Evolutionary conservation across 2,113 vertebrate species (phyloP).

Genomic region (Varanus komodoensis): DNA sequence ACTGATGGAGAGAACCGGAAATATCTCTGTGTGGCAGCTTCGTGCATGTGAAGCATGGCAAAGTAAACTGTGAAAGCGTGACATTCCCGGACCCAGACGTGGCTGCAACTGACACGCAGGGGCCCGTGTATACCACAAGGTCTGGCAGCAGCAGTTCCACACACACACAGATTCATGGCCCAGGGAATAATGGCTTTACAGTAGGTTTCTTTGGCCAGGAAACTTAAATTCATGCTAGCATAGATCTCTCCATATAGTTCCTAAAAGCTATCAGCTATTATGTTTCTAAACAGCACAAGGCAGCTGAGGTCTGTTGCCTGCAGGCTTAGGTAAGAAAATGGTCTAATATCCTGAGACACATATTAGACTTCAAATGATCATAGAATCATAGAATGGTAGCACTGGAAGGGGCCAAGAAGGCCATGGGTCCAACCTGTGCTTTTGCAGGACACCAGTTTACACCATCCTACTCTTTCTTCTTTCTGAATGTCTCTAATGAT

Average conservation of each 20-base stretch:
- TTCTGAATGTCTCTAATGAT: too few species aligned
- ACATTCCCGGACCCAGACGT: neutral
- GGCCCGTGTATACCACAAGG: neutral
- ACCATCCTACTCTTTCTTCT: too few species aligned
- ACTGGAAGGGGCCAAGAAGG: too few species aligned
- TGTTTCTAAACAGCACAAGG: neutral
- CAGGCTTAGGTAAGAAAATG: conserved; percentile 4
- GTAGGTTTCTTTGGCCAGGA: conserved; percentile 6
- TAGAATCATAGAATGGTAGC: too few species aligned
- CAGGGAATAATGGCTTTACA: neutral
- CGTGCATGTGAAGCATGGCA: neutral
- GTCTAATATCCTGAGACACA: neutral
- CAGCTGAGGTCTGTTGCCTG: neutral
- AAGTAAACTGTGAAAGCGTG: neutral
- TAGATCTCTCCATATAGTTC: neutral
- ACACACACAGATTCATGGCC: neutral
- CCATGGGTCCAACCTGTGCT: too few species aligned
- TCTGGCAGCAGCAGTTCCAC: conserved; percentile 6
- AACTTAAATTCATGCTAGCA: neutral
- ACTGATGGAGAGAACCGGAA: neutral
- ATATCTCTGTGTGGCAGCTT: neutral
- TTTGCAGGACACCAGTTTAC: too few species aligned
- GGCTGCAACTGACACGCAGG: neutral
- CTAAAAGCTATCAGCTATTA: neutral
- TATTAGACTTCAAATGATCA: neutral